A percentile compares a stretch with the other conserved stretches of the same genome.
Conservation (phyloP, 2,113 vertebrate species). For the Uria lomvia region DNA sequence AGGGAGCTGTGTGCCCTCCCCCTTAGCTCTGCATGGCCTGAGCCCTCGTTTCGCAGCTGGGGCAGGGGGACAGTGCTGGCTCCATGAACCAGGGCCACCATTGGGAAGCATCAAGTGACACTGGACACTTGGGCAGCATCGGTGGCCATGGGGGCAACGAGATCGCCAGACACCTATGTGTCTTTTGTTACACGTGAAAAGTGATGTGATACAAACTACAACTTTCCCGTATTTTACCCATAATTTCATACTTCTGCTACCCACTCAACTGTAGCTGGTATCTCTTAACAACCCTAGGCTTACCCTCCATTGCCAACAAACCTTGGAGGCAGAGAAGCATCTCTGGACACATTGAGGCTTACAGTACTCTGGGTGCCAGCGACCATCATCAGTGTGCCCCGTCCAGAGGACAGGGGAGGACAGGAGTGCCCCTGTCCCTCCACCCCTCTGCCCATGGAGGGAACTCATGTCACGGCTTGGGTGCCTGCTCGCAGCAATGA, state of each 20-base stretch:
- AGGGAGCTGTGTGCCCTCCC: neutral
- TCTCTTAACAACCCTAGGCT: neutral
- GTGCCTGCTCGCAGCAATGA: neutral
- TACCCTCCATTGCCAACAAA: neutral
- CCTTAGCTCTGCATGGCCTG: too few species aligned
- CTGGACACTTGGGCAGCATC: accelerated
- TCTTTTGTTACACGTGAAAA: neutral
- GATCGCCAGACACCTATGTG: neutral
- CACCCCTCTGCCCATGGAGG: neutral
- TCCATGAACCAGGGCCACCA: neutral
- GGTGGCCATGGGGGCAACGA: neutral
- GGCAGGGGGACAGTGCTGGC: neutral
- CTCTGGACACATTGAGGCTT: neutral
- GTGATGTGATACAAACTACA: neutral
- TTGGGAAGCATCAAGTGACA: neutral
- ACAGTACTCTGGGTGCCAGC: neutral
- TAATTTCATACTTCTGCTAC: neutral
- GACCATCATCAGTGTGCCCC: too few species aligned
- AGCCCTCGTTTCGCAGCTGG: accelerated
- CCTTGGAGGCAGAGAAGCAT: neutral
- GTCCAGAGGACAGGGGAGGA: neutral
- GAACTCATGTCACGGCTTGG: neutral
- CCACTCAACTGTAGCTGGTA: neutral
- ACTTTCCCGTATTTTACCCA: neutral
- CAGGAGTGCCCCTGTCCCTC: neutral